Evolutionary conservation across 2,113 vertebrate species (phyloP), one percentile per base, ranked within the genome.

Genomic region (Silurus meridionalis): DNA sequence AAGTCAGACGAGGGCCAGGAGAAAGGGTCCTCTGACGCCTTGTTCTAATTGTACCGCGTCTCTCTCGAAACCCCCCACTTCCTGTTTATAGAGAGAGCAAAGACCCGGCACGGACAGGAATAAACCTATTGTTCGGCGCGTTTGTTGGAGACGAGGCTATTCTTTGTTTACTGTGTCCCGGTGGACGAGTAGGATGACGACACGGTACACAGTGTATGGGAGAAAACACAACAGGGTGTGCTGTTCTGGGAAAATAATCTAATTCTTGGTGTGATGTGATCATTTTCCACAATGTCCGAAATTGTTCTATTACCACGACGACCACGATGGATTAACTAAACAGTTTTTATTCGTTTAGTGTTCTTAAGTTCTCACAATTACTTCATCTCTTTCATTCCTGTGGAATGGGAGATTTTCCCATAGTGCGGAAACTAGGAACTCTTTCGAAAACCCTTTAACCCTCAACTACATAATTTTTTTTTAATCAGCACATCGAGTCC

Each of bases 101-200:
- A n/a, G 74, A 64, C 64, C 66, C 23, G 67, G 71, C 74, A 53
- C 17, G 13, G 78, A 90, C 80, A 90, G 58, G 87, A 72, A 93
- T 74, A 23, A 89, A 90, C 72, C 64, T 63, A 89, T 92, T 92
- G 90, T 94, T 92, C 80, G 19, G 61, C 88, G 71, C 55, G 66
- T 75, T 81, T 80, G 48, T 87, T 87, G 61, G 64, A 37, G 64
- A 85, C 21, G 21, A 4, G 64, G 60, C 52, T 48, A 8, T n/a
- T 37, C 48, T 77, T 78, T 55, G 19, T 74, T 28, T 8, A 23
- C 28, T 15, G 60, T 53, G 6, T 77, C 13, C 13, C 37, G 7
- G 17, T 28, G 23, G 15, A 74, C 57, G 15, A 64, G 25, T 5
- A 23, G 17, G 63, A 71, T 13, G 6, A 60, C 10, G 21, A 7